phyloP scores from a whole-genome alignment of 1,140 invertebrate species.

The Drosophila sulfurigaster region DNA sequence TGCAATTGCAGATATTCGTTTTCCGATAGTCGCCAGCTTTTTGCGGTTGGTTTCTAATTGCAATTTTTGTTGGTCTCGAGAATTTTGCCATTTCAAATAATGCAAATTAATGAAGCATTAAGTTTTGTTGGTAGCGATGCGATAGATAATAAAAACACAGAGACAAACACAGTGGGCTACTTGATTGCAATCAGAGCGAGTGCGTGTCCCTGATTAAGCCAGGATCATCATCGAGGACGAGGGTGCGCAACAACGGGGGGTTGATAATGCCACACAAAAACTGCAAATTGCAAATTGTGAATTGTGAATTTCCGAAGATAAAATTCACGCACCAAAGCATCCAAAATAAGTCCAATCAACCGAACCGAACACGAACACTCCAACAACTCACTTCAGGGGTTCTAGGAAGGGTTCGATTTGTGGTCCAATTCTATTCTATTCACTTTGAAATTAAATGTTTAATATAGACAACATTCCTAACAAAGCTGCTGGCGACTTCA shows the following conservation, averaged over 20 bases:
- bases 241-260: slow-evolving; percentile 35
- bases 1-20: slow-evolving; percentile 30
- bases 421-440: background rate
- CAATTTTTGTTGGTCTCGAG: background rate
- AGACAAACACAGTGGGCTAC: slow-evolving; percentile 48
- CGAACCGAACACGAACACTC: background rate
- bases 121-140: slow-evolving; percentile 46
- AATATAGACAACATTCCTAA: background rate
- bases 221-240: slow-evolving; percentile 44
- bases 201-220: slow-evolving; percentile 54
- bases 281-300: slow-evolving; percentile 14
- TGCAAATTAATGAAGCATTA: slow-evolving; percentile 76
- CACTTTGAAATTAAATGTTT: background rate
- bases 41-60: slow-evolving; percentile 31
- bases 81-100: slow-evolving; percentile 35
- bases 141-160: slow-evolving; percentile 49
- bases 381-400: background rate
- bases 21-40: background rate
- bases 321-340: slow-evolving; percentile 44
- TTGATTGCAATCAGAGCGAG: slow-evolving; percentile 69
- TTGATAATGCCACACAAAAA: slow-evolving; percentile 20
- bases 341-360: slow-evolving; percentile 38
- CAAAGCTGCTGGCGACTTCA: slow-evolving; percentile 26
- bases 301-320: slow-evolving; percentile 36
- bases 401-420: background rate